These are phyloP conservation scores for Cephalopholis sonnerati DNA, from an alignment of 2,113 vertebrate genomes.

Conservation along the genomic window DNA sequence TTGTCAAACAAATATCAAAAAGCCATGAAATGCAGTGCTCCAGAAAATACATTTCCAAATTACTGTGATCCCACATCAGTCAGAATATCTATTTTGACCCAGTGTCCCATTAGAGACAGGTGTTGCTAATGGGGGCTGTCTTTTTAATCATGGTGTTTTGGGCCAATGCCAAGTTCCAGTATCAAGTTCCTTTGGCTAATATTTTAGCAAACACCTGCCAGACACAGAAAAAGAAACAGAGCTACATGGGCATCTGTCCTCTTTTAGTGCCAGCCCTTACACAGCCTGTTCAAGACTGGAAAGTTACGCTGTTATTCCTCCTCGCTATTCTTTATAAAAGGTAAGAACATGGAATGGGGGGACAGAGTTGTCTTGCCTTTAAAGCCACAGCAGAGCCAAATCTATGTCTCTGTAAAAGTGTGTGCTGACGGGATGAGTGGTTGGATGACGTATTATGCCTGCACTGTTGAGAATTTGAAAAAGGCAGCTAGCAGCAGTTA, in stretches of 20 bases:
- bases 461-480: too few relatives aligned
- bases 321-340: too few relatives aligned
- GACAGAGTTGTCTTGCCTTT: too few relatives aligned
- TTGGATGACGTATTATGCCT: too few relatives aligned
- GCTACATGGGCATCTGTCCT: background rate
- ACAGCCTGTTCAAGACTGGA: too few relatives aligned
- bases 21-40: background rate
- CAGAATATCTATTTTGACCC: background rate
- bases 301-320: too few relatives aligned
- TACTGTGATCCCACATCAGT: background rate
- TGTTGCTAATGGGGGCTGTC: background rate
- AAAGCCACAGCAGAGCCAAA: too few relatives aligned
- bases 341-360: too few relatives aligned
- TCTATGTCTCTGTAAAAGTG: too few relatives aligned
- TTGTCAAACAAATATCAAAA: slow-evolving; percentile 5
- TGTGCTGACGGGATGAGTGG: too few relatives aligned
- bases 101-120: background rate
- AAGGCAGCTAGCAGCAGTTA: too few relatives aligned
- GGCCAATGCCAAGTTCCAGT: background rate
- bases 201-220: slow-evolving; percentile 1
- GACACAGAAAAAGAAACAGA: slow-evolving; percentile 16
- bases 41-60: background rate
- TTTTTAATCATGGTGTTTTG: slow-evolving; percentile 6
- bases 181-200: background rate
- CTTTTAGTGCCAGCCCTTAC: too few relatives aligned